These are phyloP conservation scores for Cynopterus sphinx DNA, from an alignment of 2,797 vertebrate genomes.

Conservation along the genomic window DNA sequence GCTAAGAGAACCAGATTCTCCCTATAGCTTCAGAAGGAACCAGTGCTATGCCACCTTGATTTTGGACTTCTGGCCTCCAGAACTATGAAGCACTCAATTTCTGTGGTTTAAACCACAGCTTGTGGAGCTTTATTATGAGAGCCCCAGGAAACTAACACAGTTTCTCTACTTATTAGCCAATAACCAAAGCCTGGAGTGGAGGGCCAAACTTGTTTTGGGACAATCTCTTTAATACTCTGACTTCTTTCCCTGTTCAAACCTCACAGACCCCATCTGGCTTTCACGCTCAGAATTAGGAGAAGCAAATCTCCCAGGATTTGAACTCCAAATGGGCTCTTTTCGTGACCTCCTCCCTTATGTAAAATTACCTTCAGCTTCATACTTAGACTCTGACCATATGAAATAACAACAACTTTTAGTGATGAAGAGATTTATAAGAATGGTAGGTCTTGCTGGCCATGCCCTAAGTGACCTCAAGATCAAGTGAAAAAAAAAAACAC, in stretches of 20 bases:
- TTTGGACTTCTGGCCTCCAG: too few species aligned
- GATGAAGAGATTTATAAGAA: not conserved
- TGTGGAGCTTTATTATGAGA: fast-evolving
- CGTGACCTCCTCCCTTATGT: not conserved
- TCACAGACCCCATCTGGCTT: not conserved
- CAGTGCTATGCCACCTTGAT: fast-evolving
- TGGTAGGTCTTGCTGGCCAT: not conserved
- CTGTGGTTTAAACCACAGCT: not conserved
- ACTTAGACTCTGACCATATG: not conserved
- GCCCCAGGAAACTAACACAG: not conserved
- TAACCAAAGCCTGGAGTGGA: not conserved
- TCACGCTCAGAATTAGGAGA: not conserved
- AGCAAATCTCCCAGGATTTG: not conserved
- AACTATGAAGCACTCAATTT: fast-evolving
- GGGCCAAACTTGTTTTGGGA: not conserved
- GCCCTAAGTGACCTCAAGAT: not conserved
- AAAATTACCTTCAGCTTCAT: not conserved
- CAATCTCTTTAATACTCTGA: not conserved
- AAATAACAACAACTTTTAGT: not conserved
- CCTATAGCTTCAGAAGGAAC: not conserved
- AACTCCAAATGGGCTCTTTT: not conserved
- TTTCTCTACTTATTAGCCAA: fast-evolving
- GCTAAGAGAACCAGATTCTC: fast-evolving
- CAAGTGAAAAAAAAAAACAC: not conserved
- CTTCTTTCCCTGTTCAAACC: not conserved